Evolutionary conservation across 53 echinoderm and acorn worm genomes (phyloP).

Genomic region (Echinometra lucunter): DNA sequence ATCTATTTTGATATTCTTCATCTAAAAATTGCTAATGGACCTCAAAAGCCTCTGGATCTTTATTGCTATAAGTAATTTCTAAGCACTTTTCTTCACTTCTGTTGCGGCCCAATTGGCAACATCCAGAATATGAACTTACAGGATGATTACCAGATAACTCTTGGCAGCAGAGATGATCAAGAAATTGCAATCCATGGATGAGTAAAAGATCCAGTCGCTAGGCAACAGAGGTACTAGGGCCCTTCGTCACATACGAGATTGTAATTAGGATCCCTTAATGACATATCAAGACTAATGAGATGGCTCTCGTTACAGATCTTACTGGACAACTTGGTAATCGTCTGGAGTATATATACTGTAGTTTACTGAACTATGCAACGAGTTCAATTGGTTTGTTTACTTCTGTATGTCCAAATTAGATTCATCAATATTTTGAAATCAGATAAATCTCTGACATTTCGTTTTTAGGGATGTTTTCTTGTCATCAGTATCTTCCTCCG

Average conservation of each 20-base stretch:
- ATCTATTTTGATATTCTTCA: no score
- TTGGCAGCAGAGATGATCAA: background rate
- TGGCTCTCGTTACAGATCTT: constrained; percentile 6
- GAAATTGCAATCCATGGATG: constrained; percentile 41
- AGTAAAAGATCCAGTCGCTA: constrained; percentile 50
- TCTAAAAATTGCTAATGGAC: no score
- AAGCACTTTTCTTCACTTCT: background rate
- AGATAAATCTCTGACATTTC: background rate
- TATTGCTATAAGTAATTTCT: no score
- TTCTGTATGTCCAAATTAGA: background rate
- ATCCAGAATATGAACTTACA: constrained; percentile 17
- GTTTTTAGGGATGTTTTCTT: background rate
- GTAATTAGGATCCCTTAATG: constrained; percentile 61
- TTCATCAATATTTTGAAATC: background rate
- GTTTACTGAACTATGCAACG: background rate
- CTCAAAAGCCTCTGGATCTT: no score
- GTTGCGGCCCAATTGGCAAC: background rate
- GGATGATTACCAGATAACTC: constrained; percentile 17
- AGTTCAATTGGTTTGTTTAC: constrained; percentile 13
- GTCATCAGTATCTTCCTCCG: no score
- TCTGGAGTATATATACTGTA: background rate
- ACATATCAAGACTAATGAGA: constrained; percentile 54
- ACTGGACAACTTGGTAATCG: background rate
- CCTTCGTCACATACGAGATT: constrained; percentile 50
- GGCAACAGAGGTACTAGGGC: constrained; percentile 45